Evolutionary conservation across 2,797 vertebrate species (phyloP).

Genomic region (Hipposideros larvatus): DNA sequence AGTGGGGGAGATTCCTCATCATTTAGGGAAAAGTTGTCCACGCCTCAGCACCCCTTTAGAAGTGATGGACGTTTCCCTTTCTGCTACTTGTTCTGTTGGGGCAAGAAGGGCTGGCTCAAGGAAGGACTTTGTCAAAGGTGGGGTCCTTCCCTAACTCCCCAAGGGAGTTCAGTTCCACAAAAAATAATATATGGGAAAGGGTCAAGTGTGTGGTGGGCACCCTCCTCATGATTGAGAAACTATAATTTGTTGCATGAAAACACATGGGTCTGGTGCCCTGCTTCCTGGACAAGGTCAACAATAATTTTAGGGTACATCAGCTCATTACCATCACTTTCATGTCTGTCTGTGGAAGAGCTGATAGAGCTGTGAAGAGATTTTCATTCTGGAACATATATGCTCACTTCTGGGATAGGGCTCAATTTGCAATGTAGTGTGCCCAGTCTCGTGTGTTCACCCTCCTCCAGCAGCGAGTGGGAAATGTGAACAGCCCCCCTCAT

Average conservation of each 20-base stretch:
- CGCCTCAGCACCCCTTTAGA: neutral
- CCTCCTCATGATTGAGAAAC: neutral
- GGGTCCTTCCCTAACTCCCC: neutral
- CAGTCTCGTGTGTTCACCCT: neutral
- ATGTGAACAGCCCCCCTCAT: neutral
- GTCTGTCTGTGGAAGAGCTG: neutral
- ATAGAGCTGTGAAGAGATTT: neutral
- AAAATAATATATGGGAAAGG: neutral
- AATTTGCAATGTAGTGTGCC: rapidly evolving
- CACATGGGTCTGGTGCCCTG: neutral
- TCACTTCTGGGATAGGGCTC: neutral
- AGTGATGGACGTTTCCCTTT: neutral
- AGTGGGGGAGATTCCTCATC: neutral
- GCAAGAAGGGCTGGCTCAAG: rapidly evolving
- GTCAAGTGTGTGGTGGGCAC: rapidly evolving
- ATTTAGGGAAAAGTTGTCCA: neutral
- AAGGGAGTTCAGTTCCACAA: neutral
- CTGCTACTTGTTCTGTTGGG: neutral
- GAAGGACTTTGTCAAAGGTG: neutral
- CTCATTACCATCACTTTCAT: neutral
- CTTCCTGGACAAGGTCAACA: neutral
- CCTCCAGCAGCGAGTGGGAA: neutral
- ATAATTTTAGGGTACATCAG: neutral
- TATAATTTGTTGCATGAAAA: no score
- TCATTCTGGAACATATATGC: neutral